phyloP scores from a whole-genome alignment of 2,888 invertebrate species.

The Torymus tubicola region DNA sequence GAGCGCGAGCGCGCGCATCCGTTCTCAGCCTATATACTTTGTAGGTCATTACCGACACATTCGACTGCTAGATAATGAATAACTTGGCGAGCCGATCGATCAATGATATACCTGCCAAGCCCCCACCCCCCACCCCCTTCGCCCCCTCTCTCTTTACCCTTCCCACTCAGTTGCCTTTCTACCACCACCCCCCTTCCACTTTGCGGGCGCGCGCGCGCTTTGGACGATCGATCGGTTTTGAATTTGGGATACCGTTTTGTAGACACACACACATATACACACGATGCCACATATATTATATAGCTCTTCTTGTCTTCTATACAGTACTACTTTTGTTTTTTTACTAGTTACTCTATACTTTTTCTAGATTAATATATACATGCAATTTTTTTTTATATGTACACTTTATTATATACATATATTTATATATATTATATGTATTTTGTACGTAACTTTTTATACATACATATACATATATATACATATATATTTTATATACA shows the following conservation, averaged over 20 bases:
- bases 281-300: constrained; percentile 12
- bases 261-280: background rate
- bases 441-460: background rate
- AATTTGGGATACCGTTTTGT: constrained; percentile 17
- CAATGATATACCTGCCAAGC: constrained; percentile 57
- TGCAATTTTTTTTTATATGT: constrained; percentile 2
- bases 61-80: constrained; percentile 64
- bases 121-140: background rate
- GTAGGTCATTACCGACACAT: constrained; percentile 69
- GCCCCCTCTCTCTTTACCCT: background rate
- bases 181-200: too few species aligned
- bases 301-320: background rate
- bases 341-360: background rate
- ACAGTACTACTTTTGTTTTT: constrained; percentile 1
- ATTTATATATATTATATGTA: too few species aligned
- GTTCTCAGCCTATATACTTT: constrained; percentile 62
- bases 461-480: background rate
- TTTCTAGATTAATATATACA: constrained; percentile 17
- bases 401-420: background rate
- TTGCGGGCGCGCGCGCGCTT: background rate
- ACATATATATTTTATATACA: too few species aligned
- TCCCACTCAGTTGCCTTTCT: background rate
- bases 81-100: constrained; percentile 68
- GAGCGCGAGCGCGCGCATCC: constrained; percentile 56
- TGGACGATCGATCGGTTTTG: constrained; percentile 39